Conservation (phyloP, 2,113 vertebrate genomes). For the Notothenia coriiceps region DNA sequence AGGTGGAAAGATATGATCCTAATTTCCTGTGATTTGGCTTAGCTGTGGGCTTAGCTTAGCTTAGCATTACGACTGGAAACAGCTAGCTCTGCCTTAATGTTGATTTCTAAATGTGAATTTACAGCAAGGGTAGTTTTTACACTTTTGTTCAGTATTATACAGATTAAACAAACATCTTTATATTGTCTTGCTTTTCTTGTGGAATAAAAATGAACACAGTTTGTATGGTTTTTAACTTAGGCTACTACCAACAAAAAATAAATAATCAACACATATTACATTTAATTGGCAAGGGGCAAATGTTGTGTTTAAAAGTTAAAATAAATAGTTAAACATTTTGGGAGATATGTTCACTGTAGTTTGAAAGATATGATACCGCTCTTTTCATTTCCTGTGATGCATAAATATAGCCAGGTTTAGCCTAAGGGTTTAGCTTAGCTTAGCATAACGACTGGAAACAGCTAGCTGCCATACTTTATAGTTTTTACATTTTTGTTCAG, state of each 20-base stretch:
- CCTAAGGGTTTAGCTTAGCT: not conserved
- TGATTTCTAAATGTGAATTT: too few species aligned
- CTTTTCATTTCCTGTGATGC: too few species aligned
- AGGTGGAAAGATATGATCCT: too few species aligned
- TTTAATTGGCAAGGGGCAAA: not conserved
- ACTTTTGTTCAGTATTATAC: too few species aligned
- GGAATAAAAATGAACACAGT: not conserved
- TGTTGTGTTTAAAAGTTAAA: not conserved
- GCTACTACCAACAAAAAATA: constrained; percentile 6
- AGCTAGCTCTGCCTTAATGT: too few species aligned
- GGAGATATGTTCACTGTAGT: not conserved
- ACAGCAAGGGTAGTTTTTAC: too few species aligned
- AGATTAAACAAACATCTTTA: too few species aligned
- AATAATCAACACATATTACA: not conserved
- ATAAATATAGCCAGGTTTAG: too few species aligned
- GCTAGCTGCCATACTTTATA: too few species aligned
- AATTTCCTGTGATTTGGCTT: too few species aligned
- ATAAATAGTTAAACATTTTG: not conserved
- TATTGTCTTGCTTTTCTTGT: not conserved
- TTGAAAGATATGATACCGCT: not conserved
- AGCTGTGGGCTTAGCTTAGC: too few species aligned
- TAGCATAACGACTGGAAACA: not conserved
- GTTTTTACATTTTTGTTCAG: not conserved
- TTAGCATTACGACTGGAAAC: too few species aligned
- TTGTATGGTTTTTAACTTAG: not conserved